Evolutionary conservation across 2,113 vertebrate species (phyloP).

Genomic region (Cranoglanis bouderius): DNA sequence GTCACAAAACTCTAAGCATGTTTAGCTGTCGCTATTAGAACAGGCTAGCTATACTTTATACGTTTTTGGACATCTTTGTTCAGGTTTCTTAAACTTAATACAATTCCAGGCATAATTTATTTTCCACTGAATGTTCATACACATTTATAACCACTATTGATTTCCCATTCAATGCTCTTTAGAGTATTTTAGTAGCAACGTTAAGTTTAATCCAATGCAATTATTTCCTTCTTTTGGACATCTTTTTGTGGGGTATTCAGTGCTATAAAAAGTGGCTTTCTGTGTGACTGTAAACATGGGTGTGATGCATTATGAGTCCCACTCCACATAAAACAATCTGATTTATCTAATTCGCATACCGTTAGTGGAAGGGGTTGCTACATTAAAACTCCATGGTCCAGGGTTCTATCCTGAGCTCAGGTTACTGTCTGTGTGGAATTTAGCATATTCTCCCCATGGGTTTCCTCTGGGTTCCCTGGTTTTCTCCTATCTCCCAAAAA

Average conservation of each 20-base stretch:
- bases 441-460: background rate
- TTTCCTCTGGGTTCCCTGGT: background rate
- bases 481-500: background rate
- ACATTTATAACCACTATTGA: background rate
- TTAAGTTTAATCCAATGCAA: background rate
- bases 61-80: background rate
- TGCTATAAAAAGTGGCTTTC: background rate
- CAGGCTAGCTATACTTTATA: background rate
- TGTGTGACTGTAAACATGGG: background rate
- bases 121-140: background rate
- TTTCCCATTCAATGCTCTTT: background rate
- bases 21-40: background rate
- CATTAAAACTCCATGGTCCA: background rate
- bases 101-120: background rate
- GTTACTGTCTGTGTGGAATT: background rate
- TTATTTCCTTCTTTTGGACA: background rate
- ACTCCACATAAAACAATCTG: background rate
- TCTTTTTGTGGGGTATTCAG: background rate
- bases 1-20: background rate
- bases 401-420: background rate
- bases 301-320: background rate
- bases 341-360: background rate
- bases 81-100: background rate
- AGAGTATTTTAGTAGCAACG: background rate
- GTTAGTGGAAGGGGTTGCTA: background rate